Conservation (phyloP, 1,140 invertebrate species). For the Spodoptera frugiperda region DNA sequence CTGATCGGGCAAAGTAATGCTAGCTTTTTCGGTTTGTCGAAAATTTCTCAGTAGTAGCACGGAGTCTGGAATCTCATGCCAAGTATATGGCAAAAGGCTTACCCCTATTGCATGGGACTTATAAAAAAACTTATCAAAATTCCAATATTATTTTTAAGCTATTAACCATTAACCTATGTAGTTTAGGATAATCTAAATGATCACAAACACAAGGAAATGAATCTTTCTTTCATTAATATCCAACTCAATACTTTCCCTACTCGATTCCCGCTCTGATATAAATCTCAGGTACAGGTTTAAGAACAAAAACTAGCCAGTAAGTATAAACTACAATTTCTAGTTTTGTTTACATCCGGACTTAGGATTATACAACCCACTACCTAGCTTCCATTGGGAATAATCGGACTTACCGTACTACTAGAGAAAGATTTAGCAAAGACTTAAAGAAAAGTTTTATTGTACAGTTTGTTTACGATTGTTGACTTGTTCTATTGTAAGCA, state of each 20-base stretch:
- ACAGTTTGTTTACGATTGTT: not conserved
- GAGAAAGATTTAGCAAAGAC: not conserved
- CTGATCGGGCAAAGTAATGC: no score
- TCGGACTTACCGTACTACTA: slow-evolving; percentile 30
- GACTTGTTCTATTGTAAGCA: no score
- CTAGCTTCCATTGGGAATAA: slow-evolving; percentile 21
- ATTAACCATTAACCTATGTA: no score
- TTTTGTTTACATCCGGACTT: slow-evolving; percentile 44
- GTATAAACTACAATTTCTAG: slow-evolving; percentile 31
- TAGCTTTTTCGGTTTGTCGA: no score
- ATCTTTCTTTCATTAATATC: slow-evolving; percentile 6
- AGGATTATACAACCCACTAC: slow-evolving; percentile 10
- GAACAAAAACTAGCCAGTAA: slow-evolving; percentile 23
- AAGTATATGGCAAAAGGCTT: no score
- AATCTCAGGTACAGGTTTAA: slow-evolving; percentile 21
- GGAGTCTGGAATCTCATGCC: no score
- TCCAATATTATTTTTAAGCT: no score
- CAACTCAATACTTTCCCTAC: slow-evolving; percentile 6
- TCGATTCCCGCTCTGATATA: slow-evolving; percentile 30
- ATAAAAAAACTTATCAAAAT: no score
- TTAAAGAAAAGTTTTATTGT: not conserved
- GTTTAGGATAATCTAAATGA: no score
- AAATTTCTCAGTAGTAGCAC: no score
- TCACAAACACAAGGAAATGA: not conserved
- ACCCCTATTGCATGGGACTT: no score